Conservation (phyloP, 2,888 invertebrate genomes). For the Drosophila crucigera region DNA sequence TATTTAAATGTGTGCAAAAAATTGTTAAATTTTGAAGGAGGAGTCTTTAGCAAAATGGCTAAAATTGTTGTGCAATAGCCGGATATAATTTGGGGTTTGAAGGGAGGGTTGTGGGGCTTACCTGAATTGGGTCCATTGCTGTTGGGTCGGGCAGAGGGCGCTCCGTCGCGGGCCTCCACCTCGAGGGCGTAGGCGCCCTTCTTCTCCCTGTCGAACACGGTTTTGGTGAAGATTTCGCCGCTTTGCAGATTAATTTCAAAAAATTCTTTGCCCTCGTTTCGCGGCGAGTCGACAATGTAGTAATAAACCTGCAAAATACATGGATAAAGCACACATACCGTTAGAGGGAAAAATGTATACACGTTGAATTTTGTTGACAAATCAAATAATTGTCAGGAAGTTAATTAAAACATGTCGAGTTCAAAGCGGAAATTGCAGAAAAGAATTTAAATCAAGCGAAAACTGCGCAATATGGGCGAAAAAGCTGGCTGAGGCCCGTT, state of each 20-base stretch:
- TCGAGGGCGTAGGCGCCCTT: constrained; percentile 98
- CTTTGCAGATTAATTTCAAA: constrained; percentile 98
- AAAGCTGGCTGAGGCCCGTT: not conserved
- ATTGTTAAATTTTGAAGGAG: not conserved
- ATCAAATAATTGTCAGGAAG: constrained; percentile 45
- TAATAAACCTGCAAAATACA: constrained; percentile 92
- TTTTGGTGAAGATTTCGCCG: constrained; percentile 97
- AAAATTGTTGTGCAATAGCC: too few relatives aligned
- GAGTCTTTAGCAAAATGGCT: not conserved
- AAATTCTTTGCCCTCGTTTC: constrained; percentile 97
- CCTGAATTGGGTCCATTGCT: constrained; percentile 98
- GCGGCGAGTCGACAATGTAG: constrained; percentile 95
- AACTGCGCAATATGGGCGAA: constrained; percentile 12
- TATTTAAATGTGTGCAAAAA: not conserved
- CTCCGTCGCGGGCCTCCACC: constrained; percentile 98
- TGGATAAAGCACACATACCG: constrained; percentile 4
- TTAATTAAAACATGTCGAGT: constrained; percentile 66
- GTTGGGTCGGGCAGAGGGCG: constrained; percentile 97
- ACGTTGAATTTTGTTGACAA: constrained; percentile 19
- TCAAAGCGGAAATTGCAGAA: constrained; percentile 54
- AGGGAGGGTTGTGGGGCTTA: constrained; percentile 80
- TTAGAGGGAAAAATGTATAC: not conserved
- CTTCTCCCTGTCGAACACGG: constrained; percentile 98
- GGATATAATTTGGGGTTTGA: too few relatives aligned
- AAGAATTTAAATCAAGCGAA: constrained; percentile 37